Evolutionary conservation across 1,140 invertebrate genomes (phyloP).

Genomic region (Lucilia cuprina): DNA sequence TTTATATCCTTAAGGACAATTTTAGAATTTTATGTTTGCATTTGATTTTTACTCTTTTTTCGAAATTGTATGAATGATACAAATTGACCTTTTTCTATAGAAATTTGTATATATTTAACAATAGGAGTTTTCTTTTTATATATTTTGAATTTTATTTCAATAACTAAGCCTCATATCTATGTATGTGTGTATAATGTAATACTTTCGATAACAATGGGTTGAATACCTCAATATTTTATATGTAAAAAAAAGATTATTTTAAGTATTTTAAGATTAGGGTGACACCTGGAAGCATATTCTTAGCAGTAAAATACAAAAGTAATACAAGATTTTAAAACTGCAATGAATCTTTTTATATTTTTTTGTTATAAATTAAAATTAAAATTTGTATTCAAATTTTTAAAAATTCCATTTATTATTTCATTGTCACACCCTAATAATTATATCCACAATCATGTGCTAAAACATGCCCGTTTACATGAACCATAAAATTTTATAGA

Average conservation of each 20-base stretch:
- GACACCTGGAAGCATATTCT: no score
- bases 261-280: no score
- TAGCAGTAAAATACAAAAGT: no score
- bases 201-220: background rate
- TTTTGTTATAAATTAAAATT: no score
- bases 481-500: background rate
- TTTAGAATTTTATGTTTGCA: background rate
- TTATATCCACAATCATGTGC: no score
- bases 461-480: conserved; percentile 5
- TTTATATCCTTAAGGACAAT: background rate
- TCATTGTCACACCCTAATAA: no score
- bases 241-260: background rate
- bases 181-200: background rate
- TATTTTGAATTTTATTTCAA: background rate
- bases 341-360: no score
- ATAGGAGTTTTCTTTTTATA: background rate
- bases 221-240: background rate
- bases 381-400: no score
- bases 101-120: background rate
- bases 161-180: background rate
- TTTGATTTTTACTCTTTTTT: background rate
- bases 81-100: background rate
- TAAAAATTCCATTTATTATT: no score
- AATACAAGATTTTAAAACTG: no score
- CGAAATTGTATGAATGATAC: background rate